Percentiles rank a stretch among this genome's conserved stretches.
These are phyloP conservation scores for Eretmocerus hayati DNA, from an alignment of 2,888 invertebrate genomes.

Conservation along the genomic window DNA sequence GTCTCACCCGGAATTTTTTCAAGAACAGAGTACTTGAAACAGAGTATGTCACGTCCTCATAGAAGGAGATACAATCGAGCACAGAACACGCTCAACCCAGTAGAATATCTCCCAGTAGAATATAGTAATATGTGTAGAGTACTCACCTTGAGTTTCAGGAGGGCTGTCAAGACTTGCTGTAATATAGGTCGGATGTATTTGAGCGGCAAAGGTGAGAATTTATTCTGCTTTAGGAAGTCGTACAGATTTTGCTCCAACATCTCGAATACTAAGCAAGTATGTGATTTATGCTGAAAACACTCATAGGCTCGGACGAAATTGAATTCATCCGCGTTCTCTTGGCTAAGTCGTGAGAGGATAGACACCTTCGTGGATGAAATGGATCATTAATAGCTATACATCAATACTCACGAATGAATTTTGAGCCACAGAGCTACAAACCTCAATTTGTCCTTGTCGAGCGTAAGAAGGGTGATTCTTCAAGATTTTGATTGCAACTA, in stretches of 20 bases:
- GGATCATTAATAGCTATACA: neutral
- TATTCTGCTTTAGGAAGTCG: conserved; percentile 99
- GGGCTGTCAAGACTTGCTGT: conserved; percentile 87
- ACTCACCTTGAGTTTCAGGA: conserved; percentile 80
- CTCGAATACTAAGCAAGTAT: conserved; percentile 99
- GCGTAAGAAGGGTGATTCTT: conserved; percentile 99
- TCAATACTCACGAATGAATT: too few species aligned
- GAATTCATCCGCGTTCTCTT: conserved; percentile 98
- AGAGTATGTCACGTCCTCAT: too few species aligned
- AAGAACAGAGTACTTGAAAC: too few species aligned
- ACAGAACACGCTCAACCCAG: too few species aligned
- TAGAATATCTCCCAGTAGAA: too few species aligned
- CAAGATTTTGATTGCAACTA: conserved; percentile 99
- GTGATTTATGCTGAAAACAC: conserved; percentile 99
- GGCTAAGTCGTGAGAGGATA: conserved; percentile 85
- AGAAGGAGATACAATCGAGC: too few species aligned
- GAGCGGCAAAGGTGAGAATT: conserved; percentile 96
- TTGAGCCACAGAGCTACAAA: too few species aligned
- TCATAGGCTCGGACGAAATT: conserved; percentile 99
- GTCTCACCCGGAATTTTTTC: too few species aligned
- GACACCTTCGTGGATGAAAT: conserved; percentile 57
- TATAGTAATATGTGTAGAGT: too few species aligned
- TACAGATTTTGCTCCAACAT: conserved; percentile 99
- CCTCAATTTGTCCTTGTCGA: conserved; percentile 99
- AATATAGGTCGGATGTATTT: conserved; percentile 98